Evolutionary conservation across 2,113 vertebrate species (phyloP).

Genomic region (Aphelocoma coerulescens): DNA sequence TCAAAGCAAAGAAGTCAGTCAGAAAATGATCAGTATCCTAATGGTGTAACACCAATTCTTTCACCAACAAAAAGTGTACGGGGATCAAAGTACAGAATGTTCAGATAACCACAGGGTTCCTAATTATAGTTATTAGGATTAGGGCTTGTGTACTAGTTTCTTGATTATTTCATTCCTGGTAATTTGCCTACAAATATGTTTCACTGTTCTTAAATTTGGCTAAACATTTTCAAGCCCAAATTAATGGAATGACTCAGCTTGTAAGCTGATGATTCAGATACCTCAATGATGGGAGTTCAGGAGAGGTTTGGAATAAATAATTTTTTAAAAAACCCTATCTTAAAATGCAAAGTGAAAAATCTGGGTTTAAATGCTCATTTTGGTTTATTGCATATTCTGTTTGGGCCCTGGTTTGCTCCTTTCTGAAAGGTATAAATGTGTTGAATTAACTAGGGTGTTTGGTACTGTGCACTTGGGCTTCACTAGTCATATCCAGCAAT

Average conservation of each 20-base stretch:
- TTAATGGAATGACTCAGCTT: conserved; percentile 30
- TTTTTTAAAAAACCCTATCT: not conserved
- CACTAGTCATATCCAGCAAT: not conserved
- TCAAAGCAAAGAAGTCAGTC: not conserved
- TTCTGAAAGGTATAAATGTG: not conserved
- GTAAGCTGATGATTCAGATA: conserved; percentile 2
- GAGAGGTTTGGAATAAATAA: not conserved
- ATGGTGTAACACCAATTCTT: not conserved
- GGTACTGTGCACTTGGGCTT: not conserved
- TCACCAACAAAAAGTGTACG: not conserved
- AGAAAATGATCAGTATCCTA: not conserved
- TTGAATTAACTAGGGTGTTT: not conserved
- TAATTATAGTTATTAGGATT: conserved; percentile 37
- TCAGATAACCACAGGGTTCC: not conserved
- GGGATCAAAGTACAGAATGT: conserved; percentile 21
- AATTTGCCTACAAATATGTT: conserved; percentile 8
- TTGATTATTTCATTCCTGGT: not conserved
- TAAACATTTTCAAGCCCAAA: not conserved
- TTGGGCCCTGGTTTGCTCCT: not conserved
- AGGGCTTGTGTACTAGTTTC: not conserved
- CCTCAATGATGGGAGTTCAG: not conserved
- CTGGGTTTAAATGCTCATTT: not conserved
- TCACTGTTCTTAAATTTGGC: not conserved
- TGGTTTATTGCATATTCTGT: not conserved
- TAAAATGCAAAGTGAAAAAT: not conserved